Conservation (phyloP, 2,797 vertebrate genomes). For the Coranthus polyacanthus region DNA sequence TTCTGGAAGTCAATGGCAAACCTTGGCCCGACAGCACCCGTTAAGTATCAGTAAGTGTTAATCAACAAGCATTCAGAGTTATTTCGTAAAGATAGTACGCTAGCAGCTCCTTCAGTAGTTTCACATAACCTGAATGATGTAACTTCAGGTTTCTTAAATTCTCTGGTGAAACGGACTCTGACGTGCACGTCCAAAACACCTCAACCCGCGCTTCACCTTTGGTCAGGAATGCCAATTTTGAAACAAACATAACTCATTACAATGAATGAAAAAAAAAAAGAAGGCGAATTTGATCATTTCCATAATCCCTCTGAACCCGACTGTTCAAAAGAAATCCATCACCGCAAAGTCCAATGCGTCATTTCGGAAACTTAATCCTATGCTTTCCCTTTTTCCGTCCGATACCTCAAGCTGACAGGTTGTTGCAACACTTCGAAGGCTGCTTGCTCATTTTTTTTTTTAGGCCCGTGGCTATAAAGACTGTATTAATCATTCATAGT, state of each 20-base stretch:
- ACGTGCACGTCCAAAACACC: no score
- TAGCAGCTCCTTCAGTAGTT: not conserved
- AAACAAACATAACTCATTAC: not conserved
- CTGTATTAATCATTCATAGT: slow-evolving; percentile 65
- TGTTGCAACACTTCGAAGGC: slow-evolving; percentile 8
- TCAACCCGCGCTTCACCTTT: no score
- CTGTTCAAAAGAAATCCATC: slow-evolving; percentile 11
- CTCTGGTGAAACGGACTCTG: no score
- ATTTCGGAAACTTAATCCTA: not conserved
- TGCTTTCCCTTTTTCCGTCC: not conserved
- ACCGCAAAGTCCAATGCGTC: not conserved
- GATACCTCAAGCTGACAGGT: slow-evolving; percentile 12
- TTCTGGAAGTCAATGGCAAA: not conserved
- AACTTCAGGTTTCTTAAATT: no score
- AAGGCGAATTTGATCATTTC: slow-evolving; percentile 12
- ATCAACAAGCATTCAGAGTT: no score
- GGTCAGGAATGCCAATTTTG: no score
- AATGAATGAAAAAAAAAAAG: slow-evolving; percentile 8
- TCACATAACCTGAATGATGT: no score
- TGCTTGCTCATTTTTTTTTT: slow-evolving; percentile 20
- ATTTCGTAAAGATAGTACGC: no score
- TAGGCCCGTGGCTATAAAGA: not conserved
- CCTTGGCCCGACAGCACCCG: not conserved
- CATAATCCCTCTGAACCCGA: not conserved
- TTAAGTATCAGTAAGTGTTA: no score